Conservation (phyloP, 1,140 invertebrate genomes). For the Akabosia matsudoensis region DNA sequence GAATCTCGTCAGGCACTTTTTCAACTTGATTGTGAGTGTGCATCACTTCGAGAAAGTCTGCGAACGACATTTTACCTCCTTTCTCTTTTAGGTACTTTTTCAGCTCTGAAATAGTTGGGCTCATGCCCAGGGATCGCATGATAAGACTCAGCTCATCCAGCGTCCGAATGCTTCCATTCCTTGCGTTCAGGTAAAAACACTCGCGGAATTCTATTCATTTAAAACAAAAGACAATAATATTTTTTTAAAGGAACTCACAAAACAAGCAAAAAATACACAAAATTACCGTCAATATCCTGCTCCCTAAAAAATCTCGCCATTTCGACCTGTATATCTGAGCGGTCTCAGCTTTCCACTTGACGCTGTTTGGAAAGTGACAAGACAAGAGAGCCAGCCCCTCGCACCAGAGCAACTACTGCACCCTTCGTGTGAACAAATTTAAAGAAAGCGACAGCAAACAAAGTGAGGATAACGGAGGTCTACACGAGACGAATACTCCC, state of each 20-base stretch:
- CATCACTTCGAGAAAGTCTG: conserved; percentile 92
- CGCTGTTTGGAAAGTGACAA: not conserved
- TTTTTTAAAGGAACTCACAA: conserved; percentile 11
- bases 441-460: no score
- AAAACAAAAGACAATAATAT: not conserved
- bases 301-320: conserved; percentile 56
- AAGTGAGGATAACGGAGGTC: no score
- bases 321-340: not conserved
- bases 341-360: not conserved
- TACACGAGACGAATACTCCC: no score
- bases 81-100: conserved; percentile 79
- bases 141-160: conserved; percentile 87
- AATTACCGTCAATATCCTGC: conserved; percentile 56
- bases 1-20: conserved; percentile 81
- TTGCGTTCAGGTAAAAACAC: conserved; percentile 88
- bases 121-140: conserved; percentile 88
- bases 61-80: conserved; percentile 89
- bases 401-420: no score
- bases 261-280: conserved; percentile 4
- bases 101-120: conserved; percentile 86
- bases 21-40: conserved; percentile 82
- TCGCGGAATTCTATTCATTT: conserved; percentile 77
- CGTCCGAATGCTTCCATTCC: conserved; percentile 73
- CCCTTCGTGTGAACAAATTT: no score
- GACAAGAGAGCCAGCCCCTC: no score